Evolutionary conservation across 2,797 vertebrate species (phyloP), one percentile per base, ranked within the genome.

Genomic region (Chloroceryle amazona): DNA sequence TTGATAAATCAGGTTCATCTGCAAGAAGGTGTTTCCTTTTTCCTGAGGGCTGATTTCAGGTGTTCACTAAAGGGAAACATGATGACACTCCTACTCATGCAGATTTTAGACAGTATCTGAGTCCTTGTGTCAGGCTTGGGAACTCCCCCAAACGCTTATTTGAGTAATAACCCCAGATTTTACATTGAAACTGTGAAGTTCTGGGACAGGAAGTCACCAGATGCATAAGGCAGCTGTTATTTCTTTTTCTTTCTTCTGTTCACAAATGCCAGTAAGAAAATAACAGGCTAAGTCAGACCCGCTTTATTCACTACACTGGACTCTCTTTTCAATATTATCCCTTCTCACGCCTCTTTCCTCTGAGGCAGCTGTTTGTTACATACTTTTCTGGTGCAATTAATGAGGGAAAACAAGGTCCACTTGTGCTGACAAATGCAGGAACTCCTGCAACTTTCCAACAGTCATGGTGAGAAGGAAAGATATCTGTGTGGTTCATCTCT

Each of bases 381-480:
- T 79, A 81, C n/a, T 51, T 63, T 93, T 73, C 73, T 95, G 88
- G 44, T 93, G 33, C 62, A 93, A 73, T 86, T 95, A 95, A 95
- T 84, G 81, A 92, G 70, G 73, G 62, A 91, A 91, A 95, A 63
- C 88, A 95, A 86, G 85, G 62, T 72, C 54, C 19, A 1, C 33
- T 84, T 84, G 28, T 86, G 66, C 88, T 97, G 87, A 90, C 93
- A 93, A 86, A 83, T 47, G 58, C 52, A 93, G 85, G 94, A 89
- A 61, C 46, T 23, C 37, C 37, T 49, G 49, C 52, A 90, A 63
- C 19, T 70, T 91, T 67, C 58, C 80, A 81, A 31, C n/a, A 81
- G 54, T 31, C 2, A 0, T 58, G 62, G 65, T 0, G 0, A 66
- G 90, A 84, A 88, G 37, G 73, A 66, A 61, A 86, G 67, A 28